phyloP scores from a whole-genome alignment of 2,113 vertebrate species.

The Anhinga rufa region DNA sequence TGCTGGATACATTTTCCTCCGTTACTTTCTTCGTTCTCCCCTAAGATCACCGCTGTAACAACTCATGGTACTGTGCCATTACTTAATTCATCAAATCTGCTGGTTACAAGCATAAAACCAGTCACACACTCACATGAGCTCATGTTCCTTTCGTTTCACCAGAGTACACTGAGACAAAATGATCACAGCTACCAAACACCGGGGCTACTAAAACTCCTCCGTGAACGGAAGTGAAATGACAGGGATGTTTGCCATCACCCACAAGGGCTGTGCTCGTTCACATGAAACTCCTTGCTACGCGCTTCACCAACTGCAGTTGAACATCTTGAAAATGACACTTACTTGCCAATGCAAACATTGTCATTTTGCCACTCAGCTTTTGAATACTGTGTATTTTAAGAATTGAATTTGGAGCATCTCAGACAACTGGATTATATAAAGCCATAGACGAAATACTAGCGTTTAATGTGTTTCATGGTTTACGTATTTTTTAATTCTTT shows the following conservation, averaged over 20 bases:
- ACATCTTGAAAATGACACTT: neutral
- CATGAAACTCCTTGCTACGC: neutral
- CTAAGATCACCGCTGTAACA: neutral
- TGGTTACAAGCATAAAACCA: neutral
- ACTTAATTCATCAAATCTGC: neutral
- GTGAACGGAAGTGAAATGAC: neutral
- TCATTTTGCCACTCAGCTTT: neutral
- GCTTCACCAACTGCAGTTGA: neutral
- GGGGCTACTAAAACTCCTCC: neutral
- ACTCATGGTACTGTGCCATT: neutral
- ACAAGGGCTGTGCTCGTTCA: neutral
- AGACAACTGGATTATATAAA: neutral
- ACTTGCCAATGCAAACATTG: neutral
- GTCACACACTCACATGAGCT: neutral
- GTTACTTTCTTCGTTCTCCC: neutral
- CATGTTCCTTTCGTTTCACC: neutral
- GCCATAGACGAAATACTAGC: neutral
- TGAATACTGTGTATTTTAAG: neutral
- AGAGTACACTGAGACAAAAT: neutral
- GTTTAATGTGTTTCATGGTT: neutral
- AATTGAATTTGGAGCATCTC: neutral
- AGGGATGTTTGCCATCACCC: neutral
- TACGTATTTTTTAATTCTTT: neutral
- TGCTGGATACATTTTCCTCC: neutral
- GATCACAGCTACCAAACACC: accelerated